Evolutionary conservation across 2,888 invertebrate species (phyloP).

Genomic region (Melieria omissa): DNA sequence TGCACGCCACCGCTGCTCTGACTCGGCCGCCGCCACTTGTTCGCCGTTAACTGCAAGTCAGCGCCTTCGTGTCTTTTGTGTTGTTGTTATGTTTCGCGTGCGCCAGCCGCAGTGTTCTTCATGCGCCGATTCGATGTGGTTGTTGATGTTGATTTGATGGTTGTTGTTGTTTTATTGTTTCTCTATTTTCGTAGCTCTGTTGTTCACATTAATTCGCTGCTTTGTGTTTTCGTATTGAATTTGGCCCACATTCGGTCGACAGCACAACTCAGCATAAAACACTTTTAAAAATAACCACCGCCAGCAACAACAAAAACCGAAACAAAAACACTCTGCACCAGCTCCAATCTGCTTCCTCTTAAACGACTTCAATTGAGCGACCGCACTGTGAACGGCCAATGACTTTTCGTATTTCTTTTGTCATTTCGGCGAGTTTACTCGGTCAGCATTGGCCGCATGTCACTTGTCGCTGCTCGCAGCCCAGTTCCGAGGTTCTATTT

Average conservation of each 20-base stretch:
- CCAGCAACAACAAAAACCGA: too few species aligned
- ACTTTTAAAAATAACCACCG: not conserved
- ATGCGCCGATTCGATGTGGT: not conserved
- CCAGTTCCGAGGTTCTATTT: not conserved
- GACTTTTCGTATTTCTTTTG: constrained; percentile 1
- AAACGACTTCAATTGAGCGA: not conserved
- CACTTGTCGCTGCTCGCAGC: not conserved
- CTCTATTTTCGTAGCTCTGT: not conserved
- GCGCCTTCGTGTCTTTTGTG: not conserved
- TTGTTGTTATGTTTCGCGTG: not conserved
- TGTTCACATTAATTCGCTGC: not conserved
- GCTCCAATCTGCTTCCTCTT: not conserved
- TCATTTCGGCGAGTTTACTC: not conserved
- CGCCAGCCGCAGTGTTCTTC: not conserved
- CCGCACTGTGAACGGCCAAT: not conserved
- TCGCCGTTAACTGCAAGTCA: not conserved
- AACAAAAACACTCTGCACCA: not conserved
- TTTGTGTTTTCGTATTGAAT: not conserved
- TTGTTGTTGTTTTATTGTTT: not conserved
- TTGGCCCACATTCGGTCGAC: constrained; percentile 10
- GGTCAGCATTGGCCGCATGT: too few species aligned
- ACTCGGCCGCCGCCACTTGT: not conserved
- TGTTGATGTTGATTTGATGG: not conserved
- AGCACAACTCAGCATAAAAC: not conserved
- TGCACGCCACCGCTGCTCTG: too few species aligned